Conservation (phyloP, 2,888 invertebrate genomes). For the Azorinus chamasolen region DNA sequence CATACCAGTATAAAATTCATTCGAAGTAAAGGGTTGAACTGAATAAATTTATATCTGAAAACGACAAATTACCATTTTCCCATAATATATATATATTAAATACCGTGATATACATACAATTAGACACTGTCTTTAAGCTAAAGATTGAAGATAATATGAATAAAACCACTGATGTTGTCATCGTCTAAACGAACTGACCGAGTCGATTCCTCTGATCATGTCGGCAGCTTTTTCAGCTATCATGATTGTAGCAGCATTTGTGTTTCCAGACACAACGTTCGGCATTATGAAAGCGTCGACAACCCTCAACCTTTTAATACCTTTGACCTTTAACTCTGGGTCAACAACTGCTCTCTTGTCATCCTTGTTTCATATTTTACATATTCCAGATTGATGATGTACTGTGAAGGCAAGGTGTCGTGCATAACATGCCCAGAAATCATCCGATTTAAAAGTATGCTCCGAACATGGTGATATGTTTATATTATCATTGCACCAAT, state of each 20-base stretch:
- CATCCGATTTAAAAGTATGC: conserved; percentile 48
- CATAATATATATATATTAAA: too few relatives aligned
- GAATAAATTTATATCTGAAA: too few relatives aligned
- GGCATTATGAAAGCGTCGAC: conserved; percentile 59
- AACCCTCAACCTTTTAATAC: conserved; percentile 43
- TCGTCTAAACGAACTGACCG: conserved; percentile 8
- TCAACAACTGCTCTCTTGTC: conserved; percentile 90
- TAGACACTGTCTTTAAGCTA: too few relatives aligned
- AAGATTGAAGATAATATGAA: too few relatives aligned
- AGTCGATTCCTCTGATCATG: conserved; percentile 39
- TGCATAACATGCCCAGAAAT: conserved; percentile 64
- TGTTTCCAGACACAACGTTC: conserved; percentile 51
- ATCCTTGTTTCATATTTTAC: conserved; percentile 89
- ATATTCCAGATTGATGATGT: conserved; percentile 91
- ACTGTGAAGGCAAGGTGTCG: conserved; percentile 43
- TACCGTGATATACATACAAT: too few relatives aligned
- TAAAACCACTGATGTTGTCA: too few relatives aligned
- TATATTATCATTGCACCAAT: conserved; percentile 49
- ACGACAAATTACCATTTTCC: too few relatives aligned
- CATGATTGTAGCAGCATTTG: conserved; percentile 55
- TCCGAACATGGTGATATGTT: conserved; percentile 48
- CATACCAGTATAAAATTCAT: too few relatives aligned
- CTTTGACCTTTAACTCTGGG: conserved; percentile 84
- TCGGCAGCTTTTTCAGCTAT: conserved; percentile 54
- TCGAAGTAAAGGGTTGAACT: too few relatives aligned